Conservation (phyloP, 2,888 invertebrate species). For the Coenonympha arcania region DNA sequence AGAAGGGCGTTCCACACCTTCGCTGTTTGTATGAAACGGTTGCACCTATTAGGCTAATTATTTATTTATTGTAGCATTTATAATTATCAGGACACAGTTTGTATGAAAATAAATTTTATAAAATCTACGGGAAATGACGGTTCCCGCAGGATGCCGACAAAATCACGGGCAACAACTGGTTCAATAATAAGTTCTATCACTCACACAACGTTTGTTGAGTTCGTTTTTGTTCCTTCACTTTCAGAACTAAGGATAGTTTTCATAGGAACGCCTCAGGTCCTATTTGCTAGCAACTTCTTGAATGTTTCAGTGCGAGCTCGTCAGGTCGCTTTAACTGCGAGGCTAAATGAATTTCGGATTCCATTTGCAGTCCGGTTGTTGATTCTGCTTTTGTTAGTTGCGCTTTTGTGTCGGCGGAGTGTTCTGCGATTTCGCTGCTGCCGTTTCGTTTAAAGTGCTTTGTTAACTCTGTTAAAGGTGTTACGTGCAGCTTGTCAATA, state of each 20-base stretch:
- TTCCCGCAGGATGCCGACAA: no score
- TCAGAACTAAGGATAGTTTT: conserved; percentile 1
- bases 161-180: no score
- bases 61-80: no score
- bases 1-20: no score
- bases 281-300: conserved; percentile 12
- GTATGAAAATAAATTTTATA: no score
- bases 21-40: no score
- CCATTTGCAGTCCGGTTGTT: conserved; percentile 17
- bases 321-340: conserved; percentile 12
- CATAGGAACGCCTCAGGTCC: conserved; percentile 11
- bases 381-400: conserved; percentile 8
- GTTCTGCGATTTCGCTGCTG: background rate
- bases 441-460: conserved; percentile 4
- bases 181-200: no score
- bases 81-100: no score
- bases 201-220: no score
- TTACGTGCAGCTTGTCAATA: background rate
- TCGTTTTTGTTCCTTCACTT: no score
- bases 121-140: no score
- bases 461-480: conserved; percentile 5
- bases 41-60: no score
- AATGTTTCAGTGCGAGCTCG: conserved; percentile 9
- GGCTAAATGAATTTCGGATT: conserved; percentile 20
- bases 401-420: conserved; percentile 9